phyloP scores from a whole-genome alignment of 64 coral and sea anemone species.

The Astreopora myriophthalma region DNA sequence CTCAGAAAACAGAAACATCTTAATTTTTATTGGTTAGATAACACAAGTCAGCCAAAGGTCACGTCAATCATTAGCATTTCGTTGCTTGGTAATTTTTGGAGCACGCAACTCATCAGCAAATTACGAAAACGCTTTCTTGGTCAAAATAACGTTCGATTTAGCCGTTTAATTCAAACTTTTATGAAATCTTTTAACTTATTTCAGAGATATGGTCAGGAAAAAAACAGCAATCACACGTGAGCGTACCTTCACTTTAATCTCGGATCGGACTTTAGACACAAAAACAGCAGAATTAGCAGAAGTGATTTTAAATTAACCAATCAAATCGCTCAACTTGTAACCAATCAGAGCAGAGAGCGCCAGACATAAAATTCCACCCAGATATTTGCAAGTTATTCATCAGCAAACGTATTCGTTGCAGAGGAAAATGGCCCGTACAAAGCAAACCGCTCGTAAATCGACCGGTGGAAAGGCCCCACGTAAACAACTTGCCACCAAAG shows the following conservation, averaged over 20 bases:
- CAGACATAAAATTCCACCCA: background rate
- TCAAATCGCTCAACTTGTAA: background rate
- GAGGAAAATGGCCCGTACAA: constrained; percentile 60
- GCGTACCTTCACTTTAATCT: background rate
- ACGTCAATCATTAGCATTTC: too few relatives aligned
- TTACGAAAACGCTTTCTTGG: too few relatives aligned
- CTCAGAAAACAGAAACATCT: too few relatives aligned
- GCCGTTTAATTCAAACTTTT: too few relatives aligned
- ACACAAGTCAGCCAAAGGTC: too few relatives aligned
- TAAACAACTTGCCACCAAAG: constrained; percentile 72
- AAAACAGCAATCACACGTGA: background rate
- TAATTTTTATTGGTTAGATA: too few relatives aligned
- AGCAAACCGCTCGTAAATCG: constrained; percentile 76
- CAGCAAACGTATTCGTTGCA: background rate
- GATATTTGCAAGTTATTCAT: background rate
- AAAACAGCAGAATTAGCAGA: background rate
- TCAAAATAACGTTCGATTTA: too few relatives aligned
- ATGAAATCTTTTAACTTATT: too few relatives aligned
- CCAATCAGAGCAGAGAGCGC: background rate
- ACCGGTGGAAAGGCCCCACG: constrained; percentile 77
- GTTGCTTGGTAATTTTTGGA: too few relatives aligned
- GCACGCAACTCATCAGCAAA: too few relatives aligned
- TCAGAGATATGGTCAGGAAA: too few relatives aligned
- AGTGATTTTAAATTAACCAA: background rate
- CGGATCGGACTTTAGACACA: background rate